Percentiles rank a stretch among this genome's conserved stretches.
Conservation (phyloP, 2,113 vertebrate species). For the Nicator chloris region DNA sequence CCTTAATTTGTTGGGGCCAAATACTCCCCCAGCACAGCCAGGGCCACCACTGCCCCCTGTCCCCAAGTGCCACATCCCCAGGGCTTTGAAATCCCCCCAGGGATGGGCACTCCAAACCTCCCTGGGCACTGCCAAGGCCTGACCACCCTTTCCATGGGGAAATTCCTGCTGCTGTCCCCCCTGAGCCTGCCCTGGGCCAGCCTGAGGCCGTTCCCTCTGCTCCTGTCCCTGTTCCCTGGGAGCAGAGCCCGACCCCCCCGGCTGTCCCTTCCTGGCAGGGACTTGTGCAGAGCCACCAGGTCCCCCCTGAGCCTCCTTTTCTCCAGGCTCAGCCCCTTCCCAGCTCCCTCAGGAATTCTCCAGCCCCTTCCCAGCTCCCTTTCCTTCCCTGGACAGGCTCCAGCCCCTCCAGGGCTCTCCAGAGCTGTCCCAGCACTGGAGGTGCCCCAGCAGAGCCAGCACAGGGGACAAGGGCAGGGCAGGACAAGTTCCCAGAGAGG, state of each 20-base stretch:
- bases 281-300: too few relatives aligned
- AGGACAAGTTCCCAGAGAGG: not conserved
- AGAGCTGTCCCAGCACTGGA: not conserved
- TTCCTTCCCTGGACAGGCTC: not conserved
- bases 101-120: not conserved
- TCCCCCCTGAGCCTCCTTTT: not conserved
- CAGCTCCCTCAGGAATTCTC: not conserved
- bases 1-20: fast-evolving
- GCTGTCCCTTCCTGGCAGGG: too few relatives aligned
- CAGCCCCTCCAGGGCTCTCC: not conserved
- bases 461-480: not conserved
- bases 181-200: not conserved
- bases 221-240: too few relatives aligned
- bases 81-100: fast-evolving
- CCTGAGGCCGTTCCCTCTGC: not conserved
- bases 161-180: not conserved
- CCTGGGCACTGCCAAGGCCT: not conserved
- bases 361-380: not conserved
- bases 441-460: not conserved
- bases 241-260: too few relatives aligned
- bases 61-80: not conserved
- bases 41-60: fast-evolving
- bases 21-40: not conserved
- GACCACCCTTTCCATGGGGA: fast-evolving
- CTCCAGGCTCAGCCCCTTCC: not conserved